These are phyloP conservation scores for Gnatocerus cornutus DNA, from an alignment of 2,888 invertebrate genomes.

Conservation along the genomic window DNA sequence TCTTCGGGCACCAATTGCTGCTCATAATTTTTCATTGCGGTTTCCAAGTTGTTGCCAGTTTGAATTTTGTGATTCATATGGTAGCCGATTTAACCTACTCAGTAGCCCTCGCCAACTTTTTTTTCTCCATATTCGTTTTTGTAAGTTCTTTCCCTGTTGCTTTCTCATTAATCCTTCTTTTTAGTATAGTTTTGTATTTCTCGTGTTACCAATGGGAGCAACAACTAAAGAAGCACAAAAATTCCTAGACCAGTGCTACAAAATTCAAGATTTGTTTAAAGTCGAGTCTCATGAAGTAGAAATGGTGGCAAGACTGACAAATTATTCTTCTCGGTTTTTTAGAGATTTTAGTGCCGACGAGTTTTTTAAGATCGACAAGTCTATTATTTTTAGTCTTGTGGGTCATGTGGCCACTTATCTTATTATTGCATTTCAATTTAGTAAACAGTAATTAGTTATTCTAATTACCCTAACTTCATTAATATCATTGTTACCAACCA, in stretches of 20 bases:
- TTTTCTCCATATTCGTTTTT: too few species aligned
- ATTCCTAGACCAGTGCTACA: not conserved
- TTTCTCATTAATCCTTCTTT: too few species aligned
- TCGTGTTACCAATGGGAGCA: not conserved
- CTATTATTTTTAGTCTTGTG: conserved; percentile 5
- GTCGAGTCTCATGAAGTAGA: not conserved
- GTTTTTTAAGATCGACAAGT: conserved; percentile 4
- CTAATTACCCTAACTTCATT: too few species aligned
- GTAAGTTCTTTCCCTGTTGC: too few species aligned
- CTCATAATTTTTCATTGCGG: conserved; percentile 14
- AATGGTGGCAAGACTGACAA: not conserved
- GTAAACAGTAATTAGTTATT: not conserved
- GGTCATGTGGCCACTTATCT: conserved; percentile 1
- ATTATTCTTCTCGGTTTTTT: not conserved
- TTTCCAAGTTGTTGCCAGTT: not conserved
- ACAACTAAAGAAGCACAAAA: conserved; percentile 13
- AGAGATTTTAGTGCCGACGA: conserved; percentile 6
- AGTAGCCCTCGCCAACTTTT: too few species aligned
- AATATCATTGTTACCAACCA: too few species aligned
- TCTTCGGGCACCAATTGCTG: conserved; percentile 4
- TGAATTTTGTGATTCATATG: too few species aligned
- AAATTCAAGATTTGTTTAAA: conserved; percentile 4
- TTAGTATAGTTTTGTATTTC: not conserved
- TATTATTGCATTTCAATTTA: conserved; percentile 3
- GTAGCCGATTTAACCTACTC: too few species aligned